Evolutionary conservation across 2,888 invertebrate species (phyloP), one percentile per base, ranked within the genome.

Genomic region (Muschampia plurimacula): DNA sequence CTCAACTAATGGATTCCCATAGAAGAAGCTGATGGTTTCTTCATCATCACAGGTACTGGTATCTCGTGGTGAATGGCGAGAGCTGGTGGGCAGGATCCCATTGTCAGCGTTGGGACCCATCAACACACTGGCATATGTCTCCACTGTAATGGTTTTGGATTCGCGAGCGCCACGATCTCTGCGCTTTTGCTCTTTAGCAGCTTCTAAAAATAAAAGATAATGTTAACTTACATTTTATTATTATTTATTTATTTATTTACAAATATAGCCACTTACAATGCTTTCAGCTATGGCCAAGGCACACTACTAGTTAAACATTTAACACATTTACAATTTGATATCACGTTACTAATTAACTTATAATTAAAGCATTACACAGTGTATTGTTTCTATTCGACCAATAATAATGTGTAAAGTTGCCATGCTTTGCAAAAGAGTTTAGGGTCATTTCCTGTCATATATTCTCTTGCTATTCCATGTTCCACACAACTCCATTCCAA

Each of bases 1-100:
- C 92, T 99, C 99, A 0, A 99, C 98, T 82, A 97, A 96, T 0
- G 99, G 99, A 95, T 99, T 99, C 4, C 99, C 99, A 80, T 98
- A 98, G 81, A 98, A 98, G 90, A 99, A 99, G 67, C 95, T 95
- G 67, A 97, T 96, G 74, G 96, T 96, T 32, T 95, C 95, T 59
- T 84, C 84, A 36, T 90, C 90, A 62, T 92, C 91, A 4, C 87
- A 85, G 0, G 80, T 77, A 86, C 79, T 86, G 71, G 84, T 84
- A 44, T 86, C 87, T 72, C 84, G 94, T 0, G 95, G 95, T 0
- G 95, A 87, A 76, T 96, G 95, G 1, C 96, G 90, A 0, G 96
- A 96, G 79, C 96, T 95, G 9, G 95, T 95, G 0, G 96, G 96
- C 63, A 96, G 87, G 10, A 96, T 89, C 0, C 96, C 95, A 77